Conservation (phyloP, 2,113 vertebrate species). For the Calidris pugnax region DNA sequence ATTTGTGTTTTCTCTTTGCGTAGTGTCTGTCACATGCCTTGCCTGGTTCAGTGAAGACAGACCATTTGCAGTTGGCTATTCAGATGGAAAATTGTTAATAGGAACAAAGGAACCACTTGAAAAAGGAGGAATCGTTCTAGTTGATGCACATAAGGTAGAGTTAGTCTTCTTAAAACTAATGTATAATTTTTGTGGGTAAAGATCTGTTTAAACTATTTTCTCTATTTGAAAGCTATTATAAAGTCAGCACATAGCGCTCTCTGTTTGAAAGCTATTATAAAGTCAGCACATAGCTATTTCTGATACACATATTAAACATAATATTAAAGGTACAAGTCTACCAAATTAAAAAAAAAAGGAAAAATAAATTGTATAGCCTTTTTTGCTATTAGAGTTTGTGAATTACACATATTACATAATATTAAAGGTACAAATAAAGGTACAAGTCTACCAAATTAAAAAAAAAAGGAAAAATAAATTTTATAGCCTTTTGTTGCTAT, state of each 20-base stretch:
- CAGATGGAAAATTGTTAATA: slow-evolving; percentile 92
- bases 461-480: background rate
- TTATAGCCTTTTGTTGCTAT: background rate
- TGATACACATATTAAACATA: background rate
- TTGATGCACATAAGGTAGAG: slow-evolving; percentile 93
- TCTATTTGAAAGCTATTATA: background rate
- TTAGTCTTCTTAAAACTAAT: background rate
- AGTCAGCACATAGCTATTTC: background rate
- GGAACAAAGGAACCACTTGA: slow-evolving; percentile 88
- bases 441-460: background rate
- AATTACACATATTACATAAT: background rate
- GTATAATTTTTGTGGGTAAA: background rate
- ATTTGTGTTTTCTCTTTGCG: background rate
- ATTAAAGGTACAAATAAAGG: background rate
- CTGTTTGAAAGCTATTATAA: background rate
- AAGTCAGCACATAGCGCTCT: background rate
- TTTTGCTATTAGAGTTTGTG: too few species aligned
- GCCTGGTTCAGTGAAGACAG: slow-evolving; percentile 95
- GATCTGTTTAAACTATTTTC: background rate
- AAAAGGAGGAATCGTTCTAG: slow-evolving; percentile 87
- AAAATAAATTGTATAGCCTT: background rate
- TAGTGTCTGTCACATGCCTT: slow-evolving; percentile 92
- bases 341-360: background rate
- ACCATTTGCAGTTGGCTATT: slow-evolving; percentile 93
- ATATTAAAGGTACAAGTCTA: background rate